phyloP scores from a whole-genome alignment of 2,888 invertebrate genomes.

The Meta bourneti region DNA sequence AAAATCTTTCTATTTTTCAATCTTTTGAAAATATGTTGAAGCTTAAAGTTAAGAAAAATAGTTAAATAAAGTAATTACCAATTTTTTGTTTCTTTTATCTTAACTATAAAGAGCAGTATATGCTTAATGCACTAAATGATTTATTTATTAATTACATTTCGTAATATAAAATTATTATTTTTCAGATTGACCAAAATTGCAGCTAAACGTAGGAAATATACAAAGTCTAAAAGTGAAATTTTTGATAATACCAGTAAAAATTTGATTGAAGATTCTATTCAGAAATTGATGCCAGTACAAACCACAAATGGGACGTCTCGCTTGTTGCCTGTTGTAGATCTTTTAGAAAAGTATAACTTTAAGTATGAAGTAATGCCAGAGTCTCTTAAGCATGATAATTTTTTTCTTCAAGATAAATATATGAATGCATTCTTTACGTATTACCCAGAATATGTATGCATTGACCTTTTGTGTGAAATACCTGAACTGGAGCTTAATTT shows the following conservation, averaged over 20 bases:
- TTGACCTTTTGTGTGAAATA: conserved; percentile 62
- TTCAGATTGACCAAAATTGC: conserved; percentile 22
- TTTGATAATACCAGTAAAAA: not conserved
- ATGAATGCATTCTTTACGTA: conserved; percentile 60
- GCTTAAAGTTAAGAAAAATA: too few species aligned
- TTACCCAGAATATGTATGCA: conserved; percentile 66
- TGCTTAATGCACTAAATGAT: not conserved
- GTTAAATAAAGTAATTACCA: too few species aligned
- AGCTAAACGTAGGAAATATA: conserved; percentile 2
- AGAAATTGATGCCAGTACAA: not conserved
- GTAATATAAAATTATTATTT: not conserved
- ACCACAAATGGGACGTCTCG: not conserved
- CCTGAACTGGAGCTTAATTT: conserved; percentile 51
- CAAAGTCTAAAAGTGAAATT: not conserved
- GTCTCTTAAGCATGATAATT: not conserved
- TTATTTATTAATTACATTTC: not conserved
- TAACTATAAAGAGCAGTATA: too few species aligned
- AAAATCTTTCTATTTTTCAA: too few species aligned
- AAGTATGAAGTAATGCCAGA: conserved; percentile 53
- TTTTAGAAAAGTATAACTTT: conserved; percentile 48
- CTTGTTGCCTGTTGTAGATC: conserved; percentile 24
- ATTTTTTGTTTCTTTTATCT: too few species aligned
- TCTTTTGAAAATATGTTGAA: too few species aligned
- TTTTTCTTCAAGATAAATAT: conserved; percentile 60
- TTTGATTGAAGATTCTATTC: not conserved